Percentiles rank a stretch among this genome's conserved stretches.
Conservation (phyloP, 2,113 vertebrate genomes). For the Bolborhynchus lineola region DNA sequence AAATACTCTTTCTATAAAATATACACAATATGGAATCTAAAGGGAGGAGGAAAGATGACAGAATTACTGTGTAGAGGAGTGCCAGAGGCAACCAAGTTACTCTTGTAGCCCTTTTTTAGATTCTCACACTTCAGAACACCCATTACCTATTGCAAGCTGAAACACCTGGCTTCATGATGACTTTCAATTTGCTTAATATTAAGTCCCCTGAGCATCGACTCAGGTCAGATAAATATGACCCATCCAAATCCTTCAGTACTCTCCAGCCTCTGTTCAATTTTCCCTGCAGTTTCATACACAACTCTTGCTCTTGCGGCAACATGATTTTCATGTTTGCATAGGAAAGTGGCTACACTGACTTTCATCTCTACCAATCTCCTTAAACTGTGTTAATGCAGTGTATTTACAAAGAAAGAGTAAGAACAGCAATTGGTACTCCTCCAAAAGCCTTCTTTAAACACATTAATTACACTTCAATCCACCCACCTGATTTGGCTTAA, state of each 20-base stretch:
- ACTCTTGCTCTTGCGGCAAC: not conserved
- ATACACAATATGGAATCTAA: not conserved
- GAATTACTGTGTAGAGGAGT: not conserved
- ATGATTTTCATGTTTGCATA: not conserved
- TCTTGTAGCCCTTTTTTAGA: not conserved
- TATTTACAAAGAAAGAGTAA: not conserved
- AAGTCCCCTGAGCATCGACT: not conserved
- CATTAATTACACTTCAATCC: not conserved
- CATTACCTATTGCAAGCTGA: not conserved
- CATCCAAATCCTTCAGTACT: not conserved
- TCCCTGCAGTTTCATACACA: not conserved
- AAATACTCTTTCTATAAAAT: not conserved
- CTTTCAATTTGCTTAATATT: rapidly evolving
- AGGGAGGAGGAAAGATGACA: not conserved
- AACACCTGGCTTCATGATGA: not conserved
- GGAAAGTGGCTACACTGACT: not conserved
- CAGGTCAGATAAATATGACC: not conserved
- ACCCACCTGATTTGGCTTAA: not conserved
- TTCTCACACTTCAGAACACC: not conserved
- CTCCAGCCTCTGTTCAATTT: not conserved
- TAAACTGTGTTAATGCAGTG: not conserved
- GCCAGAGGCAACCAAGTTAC: not conserved
- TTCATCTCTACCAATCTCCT: not conserved
- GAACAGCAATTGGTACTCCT: not conserved
- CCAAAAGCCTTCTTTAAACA: not conserved